Evolutionary conservation across 2,888 invertebrate genomes (phyloP).

Genomic region (Eupithecia vulgata): DNA sequence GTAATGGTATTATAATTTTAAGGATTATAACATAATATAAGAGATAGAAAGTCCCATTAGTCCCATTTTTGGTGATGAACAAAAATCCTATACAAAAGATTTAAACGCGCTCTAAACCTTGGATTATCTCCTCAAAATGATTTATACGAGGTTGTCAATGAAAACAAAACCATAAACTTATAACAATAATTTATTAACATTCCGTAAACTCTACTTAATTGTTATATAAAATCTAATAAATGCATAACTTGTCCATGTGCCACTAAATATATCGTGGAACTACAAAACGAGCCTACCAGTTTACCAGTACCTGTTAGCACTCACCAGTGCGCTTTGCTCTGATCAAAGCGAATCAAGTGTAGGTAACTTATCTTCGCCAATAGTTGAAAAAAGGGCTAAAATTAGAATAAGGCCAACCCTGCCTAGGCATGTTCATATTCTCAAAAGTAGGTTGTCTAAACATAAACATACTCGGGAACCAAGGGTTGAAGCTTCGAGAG

Average conservation of each 20-base stretch:
- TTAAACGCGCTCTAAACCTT: neutral
- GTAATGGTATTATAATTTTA: no score
- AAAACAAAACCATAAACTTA: constrained; percentile 30
- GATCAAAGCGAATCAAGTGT: neutral
- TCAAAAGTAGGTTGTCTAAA: constrained; percentile 50
- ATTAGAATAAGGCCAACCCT: constrained; percentile 57
- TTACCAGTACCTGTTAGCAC: no score
- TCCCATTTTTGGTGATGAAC: neutral
- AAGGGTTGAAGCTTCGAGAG: constrained; percentile 49
- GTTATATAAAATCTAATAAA: constrained; percentile 28
- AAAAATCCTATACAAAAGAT: neutral
- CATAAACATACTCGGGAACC: constrained; percentile 49
- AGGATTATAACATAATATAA: no score
- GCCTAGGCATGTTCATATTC: constrained; percentile 45
- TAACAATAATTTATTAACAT: constrained; percentile 34
- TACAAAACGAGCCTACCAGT: neutral
- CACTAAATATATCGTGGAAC: neutral
- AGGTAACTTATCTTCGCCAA: constrained; percentile 40
- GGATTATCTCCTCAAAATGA: neutral
- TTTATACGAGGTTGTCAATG: neutral
- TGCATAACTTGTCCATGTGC: constrained; percentile 10
- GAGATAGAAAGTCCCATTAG: neutral
- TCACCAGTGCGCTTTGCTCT: neutral
- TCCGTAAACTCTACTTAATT: neutral
- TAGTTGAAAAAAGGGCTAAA: constrained; percentile 60